Evolutionary conservation across 2,888 invertebrate species (phyloP), one percentile per base, ranked within the genome.

Genomic region (Caenorhabditis sp.): DNA sequence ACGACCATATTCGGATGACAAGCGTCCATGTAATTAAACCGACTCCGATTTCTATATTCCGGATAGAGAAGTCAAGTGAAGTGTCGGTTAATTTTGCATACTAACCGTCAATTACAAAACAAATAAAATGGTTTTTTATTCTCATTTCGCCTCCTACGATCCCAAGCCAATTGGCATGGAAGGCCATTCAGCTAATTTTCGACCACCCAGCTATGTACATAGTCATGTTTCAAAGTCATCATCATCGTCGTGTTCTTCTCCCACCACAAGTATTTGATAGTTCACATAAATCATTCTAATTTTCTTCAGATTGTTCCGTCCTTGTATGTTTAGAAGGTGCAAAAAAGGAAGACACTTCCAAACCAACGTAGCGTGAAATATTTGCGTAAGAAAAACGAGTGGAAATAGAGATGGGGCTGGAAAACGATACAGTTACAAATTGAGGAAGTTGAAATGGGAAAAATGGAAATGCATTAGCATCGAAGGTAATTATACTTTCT

Each of bases 91-190:
- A 79, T 79, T 70, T 79, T 70, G 63, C 79, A 79, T 79, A 79
- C 79, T 79, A 79, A 79, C 79, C 70, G 79, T 70, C 79, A 79
- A 79, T 79, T 79, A 79, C 79, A 79, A 79, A 79, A 79, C 79
- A 79, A 79, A 79, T 79, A 70, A 79, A 72, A 64, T 70, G 63
- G 63, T 54, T 79, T 79, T 77, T 79, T 77, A 28, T 19, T 51
- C 61, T 19, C 47, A 16, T 16, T 44, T 44, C n/a, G 14, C 16
- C 44, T 44, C 44, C 5, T 44, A 44, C 76, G 28, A 66, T 61
- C 61, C 58, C 31, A 54, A 44, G n/a, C 41, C 79, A 70, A 79
- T 70, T 72, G 79, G 79, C 70, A 79, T 70, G 79, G 76, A 79
- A 79, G 79, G 79, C 70, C 79, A 56, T 79, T 79, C 79, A 79